These are phyloP conservation scores for Seira ritae DNA, from an alignment of 2,888 invertebrate genomes.

Conservation along the genomic window DNA sequence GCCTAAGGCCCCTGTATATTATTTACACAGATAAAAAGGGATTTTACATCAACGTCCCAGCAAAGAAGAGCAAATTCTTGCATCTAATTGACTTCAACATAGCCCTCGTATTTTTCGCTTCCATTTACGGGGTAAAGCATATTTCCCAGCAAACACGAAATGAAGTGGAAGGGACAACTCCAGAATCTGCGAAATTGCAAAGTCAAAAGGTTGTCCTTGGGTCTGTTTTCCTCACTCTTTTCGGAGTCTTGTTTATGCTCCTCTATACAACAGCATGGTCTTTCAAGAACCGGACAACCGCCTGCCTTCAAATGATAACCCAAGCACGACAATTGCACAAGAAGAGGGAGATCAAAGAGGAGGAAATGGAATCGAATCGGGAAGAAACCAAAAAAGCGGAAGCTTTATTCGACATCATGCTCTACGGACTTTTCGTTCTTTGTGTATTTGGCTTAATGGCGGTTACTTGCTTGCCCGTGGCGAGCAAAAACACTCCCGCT, in stretches of 20 bases:
- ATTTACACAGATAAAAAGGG: not conserved
- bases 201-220: constrained; percentile 32
- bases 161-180: not conserved
- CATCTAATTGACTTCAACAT: constrained; percentile 26
- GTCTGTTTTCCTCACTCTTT: constrained; percentile 1
- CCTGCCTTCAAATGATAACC: not conserved
- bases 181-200: not conserved
- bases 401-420: constrained; percentile 1
- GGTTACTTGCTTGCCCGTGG: constrained; percentile 3
- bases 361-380: not conserved
- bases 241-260: not conserved
- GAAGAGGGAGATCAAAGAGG: not conserved
- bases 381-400: too few relatives aligned
- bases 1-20: not conserved
- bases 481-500: constrained; percentile 17
- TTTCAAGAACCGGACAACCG: not conserved
- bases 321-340: not conserved
- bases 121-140: not conserved
- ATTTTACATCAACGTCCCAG: constrained; percentile 22
- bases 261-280: not conserved
- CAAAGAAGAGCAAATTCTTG: not conserved
- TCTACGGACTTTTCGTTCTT: not conserved
- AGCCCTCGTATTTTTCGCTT: not conserved
- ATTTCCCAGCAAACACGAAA: not conserved
- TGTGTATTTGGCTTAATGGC: constrained; percentile 27